These are phyloP conservation scores for Neodontobutis hainanensis DNA, from an alignment of 2,113 vertebrate species.

Conservation along the genomic window DNA sequence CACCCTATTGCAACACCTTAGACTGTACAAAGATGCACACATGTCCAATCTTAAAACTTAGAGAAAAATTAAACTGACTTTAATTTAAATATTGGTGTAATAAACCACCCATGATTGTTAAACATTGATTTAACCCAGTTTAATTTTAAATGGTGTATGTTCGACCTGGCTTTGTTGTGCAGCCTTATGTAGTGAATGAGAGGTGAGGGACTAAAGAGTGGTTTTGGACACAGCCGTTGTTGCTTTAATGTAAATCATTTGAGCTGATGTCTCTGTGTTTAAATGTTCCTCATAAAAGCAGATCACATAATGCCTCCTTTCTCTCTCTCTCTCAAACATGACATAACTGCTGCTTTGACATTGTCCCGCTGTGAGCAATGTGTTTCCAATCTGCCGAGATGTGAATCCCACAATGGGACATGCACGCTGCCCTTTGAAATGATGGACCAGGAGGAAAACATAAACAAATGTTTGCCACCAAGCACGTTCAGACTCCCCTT, in stretches of 20 bases:
- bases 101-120: too few relatives aligned
- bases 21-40: too few relatives aligned
- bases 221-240: background rate
- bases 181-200: too few relatives aligned
- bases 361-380: conserved; percentile 64
- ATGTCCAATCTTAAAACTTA: too few relatives aligned
- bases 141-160: too few relatives aligned
- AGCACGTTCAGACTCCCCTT: conserved; percentile 70
- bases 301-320: conserved; percentile 28
- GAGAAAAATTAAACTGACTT: too few relatives aligned
- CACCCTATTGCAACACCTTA: too few relatives aligned
- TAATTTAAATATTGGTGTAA: too few relatives aligned
- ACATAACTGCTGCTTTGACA: conserved; percentile 56
- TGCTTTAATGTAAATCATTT: conserved; percentile 68
- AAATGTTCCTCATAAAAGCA: conserved; percentile 36
- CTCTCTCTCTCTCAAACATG: conserved; percentile 21
- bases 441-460: conserved; percentile 74
- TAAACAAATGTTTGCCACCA: conserved; percentile 81
- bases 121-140: too few relatives aligned
- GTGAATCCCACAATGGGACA: conserved; percentile 60
- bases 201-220: background rate
- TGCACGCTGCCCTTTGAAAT: conserved; percentile 74
- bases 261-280: conserved; percentile 50
- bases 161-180: too few relatives aligned
- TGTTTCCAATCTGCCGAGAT: conserved; percentile 75